These are phyloP conservation scores for Trichopoda pennipes DNA, from an alignment of 2,888 invertebrate species.

Conservation along the genomic window DNA sequence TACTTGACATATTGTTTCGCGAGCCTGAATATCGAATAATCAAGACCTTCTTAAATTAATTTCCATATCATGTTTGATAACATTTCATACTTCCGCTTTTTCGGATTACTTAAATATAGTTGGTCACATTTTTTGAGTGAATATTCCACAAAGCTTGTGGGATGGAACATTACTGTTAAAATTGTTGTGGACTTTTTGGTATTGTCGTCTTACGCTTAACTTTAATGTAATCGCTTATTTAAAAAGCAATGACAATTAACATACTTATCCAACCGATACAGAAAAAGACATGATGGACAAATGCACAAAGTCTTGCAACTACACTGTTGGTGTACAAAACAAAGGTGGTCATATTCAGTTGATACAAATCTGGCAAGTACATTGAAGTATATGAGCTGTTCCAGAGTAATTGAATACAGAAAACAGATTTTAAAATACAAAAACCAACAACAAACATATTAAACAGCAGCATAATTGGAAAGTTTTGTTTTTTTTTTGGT, in stretches of 20 bases:
- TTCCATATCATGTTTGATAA: too few relatives aligned
- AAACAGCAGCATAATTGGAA: slow-evolving; percentile 60
- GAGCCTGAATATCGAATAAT: too few relatives aligned
- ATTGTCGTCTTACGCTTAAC: slow-evolving; percentile 13
- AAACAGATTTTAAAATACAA: slow-evolving; percentile 25
- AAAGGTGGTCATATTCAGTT: slow-evolving; percentile 49
- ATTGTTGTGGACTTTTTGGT: slow-evolving; percentile 1
- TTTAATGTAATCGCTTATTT: slow-evolving; percentile 66
- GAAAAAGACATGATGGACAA: slow-evolving; percentile 22
- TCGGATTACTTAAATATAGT: not conserved
- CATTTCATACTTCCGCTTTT: too few relatives aligned
- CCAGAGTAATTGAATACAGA: slow-evolving; percentile 36
- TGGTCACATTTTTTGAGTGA: slow-evolving; percentile 29
- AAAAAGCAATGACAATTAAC: slow-evolving; percentile 67
- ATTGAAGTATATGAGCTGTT: slow-evolving; percentile 16
- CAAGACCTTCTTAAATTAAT: too few relatives aligned
- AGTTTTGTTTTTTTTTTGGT: slow-evolving; percentile 45
- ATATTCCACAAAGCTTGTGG: slow-evolving; percentile 38
- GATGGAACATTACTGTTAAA: slow-evolving; percentile 56
- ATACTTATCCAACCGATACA: slow-evolving; percentile 64
- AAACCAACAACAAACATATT: not conserved
- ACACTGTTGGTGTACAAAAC: not conserved
- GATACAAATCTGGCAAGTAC: slow-evolving; percentile 47
- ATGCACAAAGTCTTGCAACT: slow-evolving; percentile 7
- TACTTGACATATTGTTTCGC: too few relatives aligned